These are phyloP conservation scores for Sussaba pulchella DNA, from an alignment of 2,888 invertebrate genomes.

Conservation along the genomic window DNA sequence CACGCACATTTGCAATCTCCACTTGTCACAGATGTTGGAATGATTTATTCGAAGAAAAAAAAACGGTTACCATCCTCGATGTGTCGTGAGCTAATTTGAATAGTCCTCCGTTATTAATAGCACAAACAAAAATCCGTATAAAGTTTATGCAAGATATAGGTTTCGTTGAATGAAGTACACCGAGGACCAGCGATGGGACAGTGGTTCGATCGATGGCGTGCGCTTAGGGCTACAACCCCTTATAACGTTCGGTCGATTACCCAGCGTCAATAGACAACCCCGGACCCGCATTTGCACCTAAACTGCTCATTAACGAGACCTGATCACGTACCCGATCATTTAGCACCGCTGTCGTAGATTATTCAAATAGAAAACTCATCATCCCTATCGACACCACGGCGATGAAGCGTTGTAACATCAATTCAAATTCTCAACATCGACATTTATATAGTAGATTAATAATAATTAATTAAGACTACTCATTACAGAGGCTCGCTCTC, in stretches of 20 bases:
- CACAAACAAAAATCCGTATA: not conserved
- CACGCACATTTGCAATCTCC: not conserved
- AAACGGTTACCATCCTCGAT: not conserved
- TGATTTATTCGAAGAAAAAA: constrained; percentile 31
- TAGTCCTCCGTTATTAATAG: not conserved
- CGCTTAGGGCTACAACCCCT: constrained; percentile 6
- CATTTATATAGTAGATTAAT: not conserved
- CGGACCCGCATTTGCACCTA: constrained; percentile 20
- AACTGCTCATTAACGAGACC: constrained; percentile 32
- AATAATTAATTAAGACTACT: not conserved
- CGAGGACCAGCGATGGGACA: not conserved
- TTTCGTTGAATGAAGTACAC: not conserved
- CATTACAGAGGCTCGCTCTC: not conserved
- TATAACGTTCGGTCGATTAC: constrained; percentile 34
- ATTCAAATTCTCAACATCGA: not conserved
- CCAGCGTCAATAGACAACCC: constrained; percentile 24
- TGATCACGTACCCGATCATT: not conserved
- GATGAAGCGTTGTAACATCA: not conserved
- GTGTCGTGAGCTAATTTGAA: not conserved
- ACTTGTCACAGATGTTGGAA: constrained; percentile 30
- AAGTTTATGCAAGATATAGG: not conserved
- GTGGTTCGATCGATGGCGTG: not conserved
- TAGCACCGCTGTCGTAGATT: not conserved
- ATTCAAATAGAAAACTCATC: not conserved
- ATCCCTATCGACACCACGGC: not conserved